Percentiles rank a stretch among this genome's conserved stretches.
These are phyloP conservation scores for Pangasius djambal DNA, from an alignment of 2,797 vertebrate genomes.

Conservation along the genomic window DNA sequence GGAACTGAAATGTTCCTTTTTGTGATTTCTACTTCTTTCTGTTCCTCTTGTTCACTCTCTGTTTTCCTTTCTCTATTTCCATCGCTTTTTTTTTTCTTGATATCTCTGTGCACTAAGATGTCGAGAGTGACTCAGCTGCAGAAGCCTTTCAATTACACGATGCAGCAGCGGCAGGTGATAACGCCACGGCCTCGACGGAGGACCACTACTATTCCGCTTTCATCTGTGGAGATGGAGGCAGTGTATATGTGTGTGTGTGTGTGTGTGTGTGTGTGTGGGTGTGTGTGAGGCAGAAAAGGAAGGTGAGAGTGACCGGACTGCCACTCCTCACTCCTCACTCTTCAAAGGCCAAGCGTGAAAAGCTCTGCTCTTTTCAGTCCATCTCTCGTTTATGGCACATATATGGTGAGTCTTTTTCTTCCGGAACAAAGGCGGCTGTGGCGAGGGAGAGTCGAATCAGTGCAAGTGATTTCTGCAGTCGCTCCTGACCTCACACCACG, in stretches of 20 bases:
- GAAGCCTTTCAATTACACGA: conserved; percentile 70
- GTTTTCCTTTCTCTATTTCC: not conserved
- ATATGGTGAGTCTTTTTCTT: not conserved
- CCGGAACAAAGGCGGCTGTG: not conserved
- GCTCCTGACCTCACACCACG: not conserved
- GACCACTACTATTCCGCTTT: conserved; percentile 65
- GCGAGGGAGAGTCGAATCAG: not conserved
- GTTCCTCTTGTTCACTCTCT: not conserved
- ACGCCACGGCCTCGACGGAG: conserved; percentile 71
- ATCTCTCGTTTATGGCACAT: not conserved
- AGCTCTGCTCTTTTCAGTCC: conserved; percentile 23
- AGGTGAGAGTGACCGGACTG: conserved; percentile 23
- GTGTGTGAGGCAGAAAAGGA: conserved; percentile 54
- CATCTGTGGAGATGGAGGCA: conserved; percentile 69
- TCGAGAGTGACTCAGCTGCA: conserved; percentile 26
- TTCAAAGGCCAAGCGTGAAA: conserved; percentile 66
- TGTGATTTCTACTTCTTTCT: not conserved
- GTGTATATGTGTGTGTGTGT: conserved; percentile 54
- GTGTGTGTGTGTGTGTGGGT: conserved; percentile 47
- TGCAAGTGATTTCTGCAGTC: not conserved
- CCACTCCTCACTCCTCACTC: conserved; percentile 59
- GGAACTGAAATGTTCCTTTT: not conserved
- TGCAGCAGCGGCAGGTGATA: conserved; percentile 68
- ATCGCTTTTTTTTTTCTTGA: not conserved
- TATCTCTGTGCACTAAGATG: conserved; percentile 19